Evolutionary conservation across 2,797 vertebrate genomes (phyloP), one percentile per base, ranked within the genome.

Genomic region (Pangasius macronema): DNA sequence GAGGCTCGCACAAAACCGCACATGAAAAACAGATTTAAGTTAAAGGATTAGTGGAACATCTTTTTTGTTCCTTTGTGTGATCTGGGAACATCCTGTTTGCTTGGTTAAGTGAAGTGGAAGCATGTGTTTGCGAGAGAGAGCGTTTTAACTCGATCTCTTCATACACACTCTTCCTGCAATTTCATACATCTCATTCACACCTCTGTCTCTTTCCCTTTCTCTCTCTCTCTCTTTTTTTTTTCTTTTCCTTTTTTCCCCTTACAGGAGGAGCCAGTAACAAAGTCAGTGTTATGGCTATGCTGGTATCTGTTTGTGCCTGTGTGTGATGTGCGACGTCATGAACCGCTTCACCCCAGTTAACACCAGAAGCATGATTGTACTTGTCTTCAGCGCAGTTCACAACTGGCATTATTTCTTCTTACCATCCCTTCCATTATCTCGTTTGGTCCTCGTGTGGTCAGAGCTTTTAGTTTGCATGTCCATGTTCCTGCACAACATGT

Each of bases 211-310:
- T 11, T 27, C 9, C n/a, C 16, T 75, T 22, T 49, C 75, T 81
- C 33, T 70, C 16, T 75, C 16, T 49, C 75, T 81, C 33, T 70
- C n/a, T 30, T n/a, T 14, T 24, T 84, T 65, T 75, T 53, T 59
- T 18, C 57, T 18, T 46, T 39, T 87, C n/a, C 67, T 27, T 72
- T 30, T 33, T 9, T 16, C 75, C 39, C 30, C 22, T 36, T 36
- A 70, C 73, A 88, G 85, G 85, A 77, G 84, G 86, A 89, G 85
- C 85, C 86, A 36, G 53, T 89, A 68, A 85, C 87, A 86, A 89
- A 90, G 87, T 88, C 84, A 89, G 86, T 61, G 22, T 42, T 53
- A 65, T 46, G 72, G 53, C 76, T 82, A 33, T 59, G 81, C 61
- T 82, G 63, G 84, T 85, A 42, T 72, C 72, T 89, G 87, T 86